phyloP scores from a whole-genome alignment of 1,140 invertebrate genomes.

The Hypothenemus hampei region DNA sequence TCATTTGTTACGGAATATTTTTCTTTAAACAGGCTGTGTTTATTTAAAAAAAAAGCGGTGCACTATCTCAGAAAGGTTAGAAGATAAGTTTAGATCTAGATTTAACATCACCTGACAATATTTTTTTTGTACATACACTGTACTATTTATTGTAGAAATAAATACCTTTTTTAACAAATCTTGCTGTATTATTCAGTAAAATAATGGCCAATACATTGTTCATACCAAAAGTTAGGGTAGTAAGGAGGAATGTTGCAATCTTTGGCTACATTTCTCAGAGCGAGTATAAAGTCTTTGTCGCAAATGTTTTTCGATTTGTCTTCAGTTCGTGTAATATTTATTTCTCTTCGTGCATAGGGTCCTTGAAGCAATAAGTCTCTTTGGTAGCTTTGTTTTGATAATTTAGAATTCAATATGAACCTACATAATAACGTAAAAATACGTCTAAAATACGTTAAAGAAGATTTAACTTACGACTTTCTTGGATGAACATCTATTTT shows the following conservation, averaged over 20 bases:
- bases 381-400: neutral
- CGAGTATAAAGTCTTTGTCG: conserved; percentile 21
- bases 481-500: neutral
- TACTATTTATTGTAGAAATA: conserved; percentile 9
- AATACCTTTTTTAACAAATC: neutral
- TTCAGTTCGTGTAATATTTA: conserved; percentile 8
- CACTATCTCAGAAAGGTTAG: no score
- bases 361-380: neutral
- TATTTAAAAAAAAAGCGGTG: no score
- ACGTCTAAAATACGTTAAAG: neutral
- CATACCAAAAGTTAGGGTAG: conserved; percentile 22
- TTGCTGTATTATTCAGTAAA: conserved; percentile 2
- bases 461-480: no score
- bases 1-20: no score
- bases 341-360: neutral
- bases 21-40: no score
- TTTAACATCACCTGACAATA: no score
- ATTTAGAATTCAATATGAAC: neutral
- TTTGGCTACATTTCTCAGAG: conserved; percentile 13
- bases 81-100: no score
- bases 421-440: neutral
- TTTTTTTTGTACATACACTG: conserved; percentile 16
- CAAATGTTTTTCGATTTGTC: conserved; percentile 27
- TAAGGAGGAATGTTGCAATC: conserved; percentile 23
- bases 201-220: conserved; percentile 15